Percentiles rank a stretch among this genome's conserved stretches.
These are phyloP conservation scores for Mythimna pallens DNA, from an alignment of 2,888 invertebrate species.

Conservation along the genomic window DNA sequence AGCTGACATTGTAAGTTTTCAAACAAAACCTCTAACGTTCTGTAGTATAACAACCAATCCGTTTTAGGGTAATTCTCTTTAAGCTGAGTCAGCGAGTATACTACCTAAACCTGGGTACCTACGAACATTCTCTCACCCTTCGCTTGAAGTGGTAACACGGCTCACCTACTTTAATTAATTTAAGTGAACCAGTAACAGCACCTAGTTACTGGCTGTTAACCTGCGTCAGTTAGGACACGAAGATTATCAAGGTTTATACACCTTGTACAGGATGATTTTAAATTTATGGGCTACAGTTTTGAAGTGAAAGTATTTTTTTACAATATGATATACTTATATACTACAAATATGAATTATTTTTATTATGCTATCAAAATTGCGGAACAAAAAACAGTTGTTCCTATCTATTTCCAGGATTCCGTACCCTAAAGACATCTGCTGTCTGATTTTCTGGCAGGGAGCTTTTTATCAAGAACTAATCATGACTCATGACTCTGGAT, in stretches of 20 bases:
- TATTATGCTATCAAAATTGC: neutral
- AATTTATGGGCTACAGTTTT: neutral
- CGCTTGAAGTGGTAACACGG: constrained; percentile 60
- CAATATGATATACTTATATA: too few relatives aligned
- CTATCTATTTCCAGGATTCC: too few relatives aligned
- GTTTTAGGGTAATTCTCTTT: constrained; percentile 25
- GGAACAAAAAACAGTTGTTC: neutral
- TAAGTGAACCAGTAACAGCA: constrained; percentile 64
- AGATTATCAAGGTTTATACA: constrained; percentile 34
- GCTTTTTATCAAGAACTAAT: too few relatives aligned
- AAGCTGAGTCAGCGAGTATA: neutral
- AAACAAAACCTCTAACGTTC: constrained; percentile 20
- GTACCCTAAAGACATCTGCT: too few relatives aligned
- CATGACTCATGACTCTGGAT: too few relatives aligned
- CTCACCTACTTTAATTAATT: constrained; percentile 74
- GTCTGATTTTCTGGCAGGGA: too few relatives aligned
- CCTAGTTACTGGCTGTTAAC: constrained; percentile 53
- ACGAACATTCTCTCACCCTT: constrained; percentile 47
- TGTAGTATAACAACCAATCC: constrained; percentile 23
- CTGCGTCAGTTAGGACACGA: constrained; percentile 30
- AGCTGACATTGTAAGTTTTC: constrained; percentile 2
- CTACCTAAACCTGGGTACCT: neutral
- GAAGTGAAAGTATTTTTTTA: neutral
- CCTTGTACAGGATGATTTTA: neutral
- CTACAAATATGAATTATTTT: neutral